A percentile compares a stretch with the other conserved stretches of the same genome.
phyloP scores from a whole-genome alignment of 1,140 invertebrate genomes.

The Trichomalopsis sarcophagae region DNA sequence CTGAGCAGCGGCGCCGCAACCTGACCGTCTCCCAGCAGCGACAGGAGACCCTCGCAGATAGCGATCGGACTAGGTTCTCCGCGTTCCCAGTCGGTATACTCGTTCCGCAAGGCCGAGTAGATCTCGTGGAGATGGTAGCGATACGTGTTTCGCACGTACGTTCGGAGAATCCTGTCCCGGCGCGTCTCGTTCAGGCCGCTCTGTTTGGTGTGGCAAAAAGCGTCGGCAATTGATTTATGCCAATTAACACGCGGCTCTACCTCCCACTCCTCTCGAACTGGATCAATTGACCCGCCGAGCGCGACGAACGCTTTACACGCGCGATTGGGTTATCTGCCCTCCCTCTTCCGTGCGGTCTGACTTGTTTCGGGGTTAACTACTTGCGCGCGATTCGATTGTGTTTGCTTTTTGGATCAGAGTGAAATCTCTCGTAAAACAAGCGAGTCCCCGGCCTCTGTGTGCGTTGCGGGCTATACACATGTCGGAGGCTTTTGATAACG shows the following conservation, averaged over 20 bases:
- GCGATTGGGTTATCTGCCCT: neutral
- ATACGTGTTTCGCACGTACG: constrained; percentile 91
- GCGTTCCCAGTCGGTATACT: constrained; percentile 95
- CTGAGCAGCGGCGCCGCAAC: constrained; percentile 88
- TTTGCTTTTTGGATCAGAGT: neutral
- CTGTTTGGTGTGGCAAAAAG: constrained; percentile 68
- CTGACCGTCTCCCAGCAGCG: constrained; percentile 89
- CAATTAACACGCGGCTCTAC: neutral
- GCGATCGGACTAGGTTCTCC: constrained; percentile 84
- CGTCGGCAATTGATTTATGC: neutral
- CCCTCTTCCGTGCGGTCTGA: neutral
- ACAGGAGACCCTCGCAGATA: constrained; percentile 71
- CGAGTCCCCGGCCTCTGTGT: neutral
- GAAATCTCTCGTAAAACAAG: neutral
- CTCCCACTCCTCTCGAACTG: neutral
- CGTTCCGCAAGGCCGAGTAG: constrained; percentile 92
- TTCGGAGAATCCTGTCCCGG: constrained; percentile 88
- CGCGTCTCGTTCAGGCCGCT: constrained; percentile 90
- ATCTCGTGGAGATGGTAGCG: constrained; percentile 93
- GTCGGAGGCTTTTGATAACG: neutral
- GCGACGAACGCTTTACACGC: neutral
- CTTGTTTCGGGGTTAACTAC: neutral
- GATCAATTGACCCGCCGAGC: neutral
- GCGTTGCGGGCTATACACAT: too few relatives aligned
- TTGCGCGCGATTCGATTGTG: neutral